Conservation (phyloP, 2,888 invertebrate species). For the Orchesellides sinensis region DNA sequence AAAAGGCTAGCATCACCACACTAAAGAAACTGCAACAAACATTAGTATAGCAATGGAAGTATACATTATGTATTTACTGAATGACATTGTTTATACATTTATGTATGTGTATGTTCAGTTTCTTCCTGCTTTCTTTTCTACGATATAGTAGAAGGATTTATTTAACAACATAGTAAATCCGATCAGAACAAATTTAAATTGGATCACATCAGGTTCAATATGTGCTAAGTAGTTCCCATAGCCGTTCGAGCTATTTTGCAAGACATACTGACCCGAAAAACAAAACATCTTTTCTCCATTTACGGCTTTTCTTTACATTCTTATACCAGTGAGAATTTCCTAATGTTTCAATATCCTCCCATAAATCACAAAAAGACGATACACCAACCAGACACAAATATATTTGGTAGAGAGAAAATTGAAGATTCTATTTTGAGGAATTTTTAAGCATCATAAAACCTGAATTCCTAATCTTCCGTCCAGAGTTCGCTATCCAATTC, state of each 20-base stretch:
- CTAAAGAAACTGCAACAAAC: too few relatives aligned
- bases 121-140: slow-evolving; percentile 3
- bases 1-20: too few relatives aligned
- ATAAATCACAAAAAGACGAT: slow-evolving; percentile 51
- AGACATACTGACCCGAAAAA: slow-evolving; percentile 38
- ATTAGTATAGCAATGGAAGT: too few relatives aligned
- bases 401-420: slow-evolving; percentile 2
- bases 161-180: too few relatives aligned
- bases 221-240: slow-evolving; percentile 4
- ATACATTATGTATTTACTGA: too few relatives aligned
- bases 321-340: slow-evolving; percentile 10
- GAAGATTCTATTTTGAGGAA: slow-evolving; percentile 41
- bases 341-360: slow-evolving; percentile 47
- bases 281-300: slow-evolving; percentile 40
- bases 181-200: slow-evolving; percentile 35
- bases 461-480: slow-evolving; percentile 33
- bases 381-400: slow-evolving; percentile 9
- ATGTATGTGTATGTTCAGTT: slow-evolving; percentile 1
- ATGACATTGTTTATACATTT: slow-evolving; percentile 9
- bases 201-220: slow-evolving; percentile 45
- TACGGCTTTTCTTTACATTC: slow-evolving; percentile 1
- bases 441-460: slow-evolving; percentile 62
- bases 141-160: background rate
- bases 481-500: background rate
- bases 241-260: background rate